phyloP scores from a whole-genome alignment of 2,797 vertebrate species.

The Notamacropus eugenii region DNA sequence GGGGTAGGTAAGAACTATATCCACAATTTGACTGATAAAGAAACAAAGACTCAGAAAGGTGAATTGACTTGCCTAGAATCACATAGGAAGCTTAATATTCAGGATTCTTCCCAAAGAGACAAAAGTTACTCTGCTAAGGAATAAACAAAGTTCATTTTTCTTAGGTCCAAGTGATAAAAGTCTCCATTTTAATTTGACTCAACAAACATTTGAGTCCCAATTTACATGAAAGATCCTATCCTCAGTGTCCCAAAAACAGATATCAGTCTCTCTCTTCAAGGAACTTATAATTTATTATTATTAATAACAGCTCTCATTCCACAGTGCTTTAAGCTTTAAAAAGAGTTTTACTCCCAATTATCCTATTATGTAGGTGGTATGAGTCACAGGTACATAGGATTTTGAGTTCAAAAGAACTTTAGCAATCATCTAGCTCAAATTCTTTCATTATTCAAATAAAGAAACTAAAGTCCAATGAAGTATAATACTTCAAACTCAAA shows the following conservation, averaged over 20 bases:
- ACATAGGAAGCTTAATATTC: not conserved
- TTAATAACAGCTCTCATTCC: not conserved
- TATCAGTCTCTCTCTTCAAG: not conserved
- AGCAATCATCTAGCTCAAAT: not conserved
- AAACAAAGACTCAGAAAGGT: constrained; percentile 40
- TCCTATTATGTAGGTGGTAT: not conserved
- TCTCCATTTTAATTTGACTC: not conserved
- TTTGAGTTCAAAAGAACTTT: not conserved
- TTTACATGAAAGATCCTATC: not conserved
- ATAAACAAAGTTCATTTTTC: not conserved
- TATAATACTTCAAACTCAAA: not conserved
- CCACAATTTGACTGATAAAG: constrained; percentile 15
- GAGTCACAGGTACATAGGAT: not conserved
- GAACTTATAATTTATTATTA: not conserved
- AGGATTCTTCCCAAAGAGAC: not conserved
- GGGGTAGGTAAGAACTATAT: not conserved
- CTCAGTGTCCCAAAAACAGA: not conserved
- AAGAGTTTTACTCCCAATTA: not conserved
- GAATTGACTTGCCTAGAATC: constrained; percentile 1
- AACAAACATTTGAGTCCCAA: not conserved
- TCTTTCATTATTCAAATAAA: not conserved
- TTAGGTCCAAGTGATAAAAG: not conserved
- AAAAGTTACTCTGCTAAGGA: not conserved
- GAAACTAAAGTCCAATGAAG: not conserved
- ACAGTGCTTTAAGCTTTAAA: not conserved